phyloP scores from a whole-genome alignment of 2,113 vertebrate species.

The Vombatus ursinus region DNA sequence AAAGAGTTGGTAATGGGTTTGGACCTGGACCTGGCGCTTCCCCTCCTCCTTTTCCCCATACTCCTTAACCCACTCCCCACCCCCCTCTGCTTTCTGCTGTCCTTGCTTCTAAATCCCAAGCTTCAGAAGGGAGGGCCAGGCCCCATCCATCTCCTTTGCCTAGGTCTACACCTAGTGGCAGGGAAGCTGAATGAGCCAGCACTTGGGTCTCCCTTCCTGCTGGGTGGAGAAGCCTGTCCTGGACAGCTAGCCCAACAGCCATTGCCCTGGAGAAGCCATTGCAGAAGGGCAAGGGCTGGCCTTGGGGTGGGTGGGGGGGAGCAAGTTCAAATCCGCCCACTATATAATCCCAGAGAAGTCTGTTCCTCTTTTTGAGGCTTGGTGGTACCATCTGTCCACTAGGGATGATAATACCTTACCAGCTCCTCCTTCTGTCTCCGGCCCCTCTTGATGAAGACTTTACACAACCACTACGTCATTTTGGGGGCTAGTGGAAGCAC shows the following conservation, averaged over 20 bases:
- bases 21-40: not conserved
- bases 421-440: not conserved
- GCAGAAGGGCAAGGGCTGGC: not conserved
- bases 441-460: no score
- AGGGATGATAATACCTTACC: not conserved
- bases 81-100: not conserved
- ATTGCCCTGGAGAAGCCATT: not conserved
- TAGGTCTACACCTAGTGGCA: constrained; percentile 48
- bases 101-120: not conserved
- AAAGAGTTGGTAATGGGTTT: not conserved
- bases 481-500: not conserved
- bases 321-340: not conserved
- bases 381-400: not conserved
- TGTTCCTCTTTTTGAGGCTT: not conserved
- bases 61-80: not conserved
- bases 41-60: not conserved
- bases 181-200: not conserved
- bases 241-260: not conserved
- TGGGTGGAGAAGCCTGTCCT: not conserved
- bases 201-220: not conserved
- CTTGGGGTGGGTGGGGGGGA: not conserved
- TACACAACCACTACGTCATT: not conserved
- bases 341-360: not conserved
- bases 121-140: not conserved
- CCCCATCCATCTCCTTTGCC: constrained; percentile 22